Percentiles rank a stretch among this genome's conserved stretches.
Conservation (phyloP, 1,140 invertebrate genomes). For the Caenorhabditis briggsae region DNA sequence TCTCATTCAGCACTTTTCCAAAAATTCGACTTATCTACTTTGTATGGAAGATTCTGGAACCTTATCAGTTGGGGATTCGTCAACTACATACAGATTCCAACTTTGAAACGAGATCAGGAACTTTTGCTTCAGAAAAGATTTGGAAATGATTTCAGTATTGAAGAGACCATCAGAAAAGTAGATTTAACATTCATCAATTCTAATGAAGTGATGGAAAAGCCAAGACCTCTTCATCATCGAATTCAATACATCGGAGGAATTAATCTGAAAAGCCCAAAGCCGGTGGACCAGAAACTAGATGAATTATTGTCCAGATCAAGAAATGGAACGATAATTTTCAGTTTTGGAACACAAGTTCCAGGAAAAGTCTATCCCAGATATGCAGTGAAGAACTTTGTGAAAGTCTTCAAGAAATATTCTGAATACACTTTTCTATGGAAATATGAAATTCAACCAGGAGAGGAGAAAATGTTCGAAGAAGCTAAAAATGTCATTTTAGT, state of each 20-base stretch:
- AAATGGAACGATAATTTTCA: conserved; percentile 57
- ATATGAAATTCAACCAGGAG: conserved; percentile 52
- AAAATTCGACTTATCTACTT: not conserved
- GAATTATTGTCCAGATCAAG: conserved; percentile 4
- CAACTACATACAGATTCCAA: conserved; percentile 14
- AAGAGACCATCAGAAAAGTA: conserved; percentile 5
- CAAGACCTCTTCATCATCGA: conserved; percentile 52
- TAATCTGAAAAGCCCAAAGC: conserved; percentile 46
- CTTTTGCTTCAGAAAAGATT: not conserved
- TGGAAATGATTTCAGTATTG: not conserved
- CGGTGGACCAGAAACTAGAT: conserved; percentile 41
- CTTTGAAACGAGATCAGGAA: not conserved
- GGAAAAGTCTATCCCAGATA: not conserved
- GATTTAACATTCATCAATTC: conserved; percentile 60
- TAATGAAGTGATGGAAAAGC: conserved; percentile 57
- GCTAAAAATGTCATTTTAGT: conserved; percentile 46
- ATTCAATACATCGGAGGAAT: conserved; percentile 62
- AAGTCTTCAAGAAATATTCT: conserved; percentile 53
- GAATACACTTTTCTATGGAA: conserved; percentile 60
- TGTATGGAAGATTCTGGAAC: conserved; percentile 24
- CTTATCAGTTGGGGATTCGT: not conserved
- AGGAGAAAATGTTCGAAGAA: conserved; percentile 57
- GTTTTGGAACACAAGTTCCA: conserved; percentile 60
- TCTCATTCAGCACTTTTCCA: conserved; percentile 7
- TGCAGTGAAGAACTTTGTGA: conserved; percentile 14